phyloP scores from a whole-genome alignment of 23 tunicate genomes.

The Botrylloides violaceus region DNA sequence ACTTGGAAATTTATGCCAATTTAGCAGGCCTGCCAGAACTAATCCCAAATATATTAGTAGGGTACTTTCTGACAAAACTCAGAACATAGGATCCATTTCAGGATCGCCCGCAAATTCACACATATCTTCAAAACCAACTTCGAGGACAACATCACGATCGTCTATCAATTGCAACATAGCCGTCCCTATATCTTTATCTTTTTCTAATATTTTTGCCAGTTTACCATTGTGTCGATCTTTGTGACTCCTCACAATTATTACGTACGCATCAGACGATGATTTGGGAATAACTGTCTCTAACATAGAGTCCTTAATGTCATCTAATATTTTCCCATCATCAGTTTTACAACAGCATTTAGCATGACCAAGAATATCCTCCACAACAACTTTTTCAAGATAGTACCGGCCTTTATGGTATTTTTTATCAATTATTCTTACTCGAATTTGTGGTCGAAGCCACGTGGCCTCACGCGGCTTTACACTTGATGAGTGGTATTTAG shows the following conservation, averaged over 20 bases:
- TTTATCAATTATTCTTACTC: conserved; percentile 60
- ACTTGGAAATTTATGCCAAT: too few species aligned
- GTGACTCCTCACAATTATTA: conserved; percentile 28
- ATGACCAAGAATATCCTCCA: conserved; percentile 44
- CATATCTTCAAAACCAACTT: conserved; percentile 50
- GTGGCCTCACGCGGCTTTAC: conserved; percentile 2
- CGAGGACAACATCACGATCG: conserved; percentile 51
- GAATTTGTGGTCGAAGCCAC: conserved; percentile 60
- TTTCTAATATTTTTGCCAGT: conserved; percentile 66
- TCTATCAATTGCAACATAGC: conserved; percentile 68
- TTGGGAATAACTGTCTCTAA: conserved; percentile 87
- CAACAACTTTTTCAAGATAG: conserved; percentile 53
- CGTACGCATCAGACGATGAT: conserved; percentile 72
- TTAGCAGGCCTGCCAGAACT: too few species aligned
- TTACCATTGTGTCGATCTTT: conserved; percentile 45
- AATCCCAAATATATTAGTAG: too few species aligned
- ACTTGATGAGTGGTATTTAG: not conserved
- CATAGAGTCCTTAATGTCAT: conserved; percentile 61
- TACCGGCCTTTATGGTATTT: conserved; percentile 37
- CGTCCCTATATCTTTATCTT: conserved; percentile 39
- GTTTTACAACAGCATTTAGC: conserved; percentile 65
- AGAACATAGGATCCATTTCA: conserved; percentile 58
- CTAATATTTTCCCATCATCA: conserved; percentile 35
- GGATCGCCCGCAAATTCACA: conserved; percentile 72
- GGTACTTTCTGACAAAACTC: not conserved